These are phyloP conservation scores for Lithophane socia DNA, from an alignment of 2,888 invertebrate genomes.

Conservation along the genomic window DNA sequence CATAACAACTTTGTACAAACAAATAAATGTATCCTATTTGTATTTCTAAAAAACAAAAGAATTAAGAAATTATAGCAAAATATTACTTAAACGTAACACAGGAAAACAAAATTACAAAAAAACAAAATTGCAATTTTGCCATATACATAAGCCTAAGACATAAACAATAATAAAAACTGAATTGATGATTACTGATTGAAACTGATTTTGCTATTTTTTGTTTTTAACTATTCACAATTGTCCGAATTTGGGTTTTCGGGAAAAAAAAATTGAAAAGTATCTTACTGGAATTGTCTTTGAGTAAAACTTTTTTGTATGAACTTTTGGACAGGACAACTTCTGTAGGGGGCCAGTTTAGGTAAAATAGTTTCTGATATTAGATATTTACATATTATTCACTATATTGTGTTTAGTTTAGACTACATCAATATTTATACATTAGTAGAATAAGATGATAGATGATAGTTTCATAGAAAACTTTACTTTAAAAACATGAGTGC, in stretches of 20 bases:
- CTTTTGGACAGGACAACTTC: neutral
- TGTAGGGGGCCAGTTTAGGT: neutral
- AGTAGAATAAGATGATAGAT: neutral
- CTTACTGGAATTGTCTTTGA: neutral
- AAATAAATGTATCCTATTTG: too few relatives aligned
- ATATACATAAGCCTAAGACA: too few relatives aligned
- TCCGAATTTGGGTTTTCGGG: accelerated
- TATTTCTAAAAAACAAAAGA: too few relatives aligned
- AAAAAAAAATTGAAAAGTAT: neutral
- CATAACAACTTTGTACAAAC: too few relatives aligned
- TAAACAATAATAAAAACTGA: too few relatives aligned
- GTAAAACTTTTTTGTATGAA: neutral
- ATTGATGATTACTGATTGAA: too few relatives aligned
- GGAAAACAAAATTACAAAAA: too few relatives aligned
- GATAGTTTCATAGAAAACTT: neutral
- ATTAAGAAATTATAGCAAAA: too few relatives aligned
- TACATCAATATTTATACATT: neutral
- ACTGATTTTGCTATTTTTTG: neutral
- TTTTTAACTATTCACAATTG: neutral
- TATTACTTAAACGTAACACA: too few relatives aligned
- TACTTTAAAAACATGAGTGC: neutral
- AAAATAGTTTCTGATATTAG: neutral
- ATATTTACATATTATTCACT: neutral
- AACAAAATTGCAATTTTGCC: too few relatives aligned
- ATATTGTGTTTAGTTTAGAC: neutral